Percentiles rank a stretch among this genome's conserved stretches.
Conservation (phyloP, 2,797 vertebrate genomes). For the Chelonia mydas region DNA sequence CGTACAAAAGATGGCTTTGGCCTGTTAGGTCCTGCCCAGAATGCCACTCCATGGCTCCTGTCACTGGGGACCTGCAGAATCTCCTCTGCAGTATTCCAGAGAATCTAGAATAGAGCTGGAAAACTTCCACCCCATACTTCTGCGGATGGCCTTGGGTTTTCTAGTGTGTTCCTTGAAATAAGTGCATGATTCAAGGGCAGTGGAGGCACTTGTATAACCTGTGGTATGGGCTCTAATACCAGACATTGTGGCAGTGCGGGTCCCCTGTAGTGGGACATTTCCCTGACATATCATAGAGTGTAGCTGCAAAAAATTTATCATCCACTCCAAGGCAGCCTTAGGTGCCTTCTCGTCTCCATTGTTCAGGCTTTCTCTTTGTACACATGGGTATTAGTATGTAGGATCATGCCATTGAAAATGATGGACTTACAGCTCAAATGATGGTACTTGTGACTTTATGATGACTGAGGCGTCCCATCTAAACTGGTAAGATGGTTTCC, state of each 20-base stretch:
- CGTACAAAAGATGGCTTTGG: background rate
- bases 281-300: slow-evolving; percentile 20
- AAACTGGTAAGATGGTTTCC: background rate
- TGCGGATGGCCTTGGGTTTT: background rate
- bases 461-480: background rate
- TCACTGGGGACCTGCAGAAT: background rate
- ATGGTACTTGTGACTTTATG: background rate
- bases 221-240: slow-evolving; percentile 23
- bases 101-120: background rate
- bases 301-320: slow-evolving; percentile 48
- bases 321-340: slow-evolving; percentile 8
- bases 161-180: background rate
- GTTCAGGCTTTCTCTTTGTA: slow-evolving; percentile 16
- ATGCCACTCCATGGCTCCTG: background rate
- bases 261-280: slow-evolving; percentile 47
- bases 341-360: slow-evolving; percentile 26
- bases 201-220: background rate
- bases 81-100: background rate
- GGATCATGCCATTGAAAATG: background rate
- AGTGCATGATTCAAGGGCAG: background rate
- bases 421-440: background rate
- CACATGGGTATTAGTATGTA: slow-evolving; percentile 15
- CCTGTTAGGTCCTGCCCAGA: slow-evolving; percentile 2
- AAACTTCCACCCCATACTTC: background rate
- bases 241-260: background rate